These are phyloP conservation scores for Leptodirus hochenwartii DNA, from an alignment of 2,888 invertebrate species.

Conservation along the genomic window DNA sequence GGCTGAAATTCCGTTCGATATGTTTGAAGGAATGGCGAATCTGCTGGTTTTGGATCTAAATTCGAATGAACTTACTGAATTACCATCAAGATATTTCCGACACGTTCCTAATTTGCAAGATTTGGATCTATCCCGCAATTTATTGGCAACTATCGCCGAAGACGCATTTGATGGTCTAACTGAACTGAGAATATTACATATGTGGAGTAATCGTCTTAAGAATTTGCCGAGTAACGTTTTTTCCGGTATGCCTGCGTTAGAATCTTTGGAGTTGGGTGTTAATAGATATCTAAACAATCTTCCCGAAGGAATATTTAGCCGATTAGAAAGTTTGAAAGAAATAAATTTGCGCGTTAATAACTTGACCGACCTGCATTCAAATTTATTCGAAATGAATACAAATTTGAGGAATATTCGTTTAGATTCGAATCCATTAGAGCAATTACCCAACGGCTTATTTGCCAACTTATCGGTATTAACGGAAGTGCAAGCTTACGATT, in stretches of 20 bases:
- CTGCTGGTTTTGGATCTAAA: conserved; percentile 9
- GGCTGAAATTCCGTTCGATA: background rate
- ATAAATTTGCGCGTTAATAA: conserved; percentile 9
- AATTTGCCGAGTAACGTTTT: no score
- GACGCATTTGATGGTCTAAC: no score
- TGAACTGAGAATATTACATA: no score
- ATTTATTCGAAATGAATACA: conserved; percentile 7
- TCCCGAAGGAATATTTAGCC: conserved; percentile 3
- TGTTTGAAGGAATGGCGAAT: conserved; percentile 5
- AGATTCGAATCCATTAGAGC: conserved; percentile 2
- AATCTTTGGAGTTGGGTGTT: no score
- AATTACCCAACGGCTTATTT: conserved; percentile 6
- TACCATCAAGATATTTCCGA: no score
- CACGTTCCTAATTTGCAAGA: no score
- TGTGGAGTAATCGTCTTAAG: no score
- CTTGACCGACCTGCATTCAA: conserved; percentile 5
- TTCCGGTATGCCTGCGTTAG: no score
- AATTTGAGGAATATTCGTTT: conserved; percentile 7
- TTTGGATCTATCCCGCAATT: no score
- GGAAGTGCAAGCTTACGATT: conserved; percentile 1
- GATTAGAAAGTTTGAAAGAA: conserved; percentile 5
- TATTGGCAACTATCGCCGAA: no score
- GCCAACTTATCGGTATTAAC: conserved; percentile 1
- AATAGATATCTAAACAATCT: no score
- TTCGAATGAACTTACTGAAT: conserved; percentile 3